Evolutionary conservation across 2,797 vertebrate species (phyloP).

Genomic region (Gallinago solitaria): DNA sequence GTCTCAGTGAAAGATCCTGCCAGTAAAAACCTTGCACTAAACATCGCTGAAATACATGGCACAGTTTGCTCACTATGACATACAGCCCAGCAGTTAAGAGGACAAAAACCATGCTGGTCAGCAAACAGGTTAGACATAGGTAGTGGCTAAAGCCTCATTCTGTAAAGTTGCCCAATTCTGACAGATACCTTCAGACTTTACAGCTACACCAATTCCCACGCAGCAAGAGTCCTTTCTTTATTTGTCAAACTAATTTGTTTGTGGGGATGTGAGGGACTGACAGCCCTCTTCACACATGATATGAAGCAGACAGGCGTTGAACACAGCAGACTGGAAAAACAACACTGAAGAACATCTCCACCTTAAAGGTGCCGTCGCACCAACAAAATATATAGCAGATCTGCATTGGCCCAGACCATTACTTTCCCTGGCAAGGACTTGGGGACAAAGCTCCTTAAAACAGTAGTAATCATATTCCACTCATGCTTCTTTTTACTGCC

Average conservation of each 20-base stretch:
- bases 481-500: constrained; percentile 75
- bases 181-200: background rate
- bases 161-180: background rate
- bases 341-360: constrained; percentile 42
- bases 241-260: constrained; percentile 19
- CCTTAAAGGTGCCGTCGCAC: constrained; percentile 56
- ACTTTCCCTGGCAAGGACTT: constrained; percentile 72
- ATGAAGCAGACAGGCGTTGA: background rate
- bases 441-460: constrained; percentile 74
- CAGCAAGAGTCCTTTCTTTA: background rate
- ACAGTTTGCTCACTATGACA: background rate
- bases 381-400: constrained; percentile 68
- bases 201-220: background rate
- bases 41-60: fast-evolving
- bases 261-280: background rate
- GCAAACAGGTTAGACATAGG: background rate
- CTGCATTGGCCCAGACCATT: constrained; percentile 64
- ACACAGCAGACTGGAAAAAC: constrained; percentile 34
- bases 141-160: background rate
- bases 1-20: background rate
- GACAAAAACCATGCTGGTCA: background rate
- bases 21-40: background rate
- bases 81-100: background rate
- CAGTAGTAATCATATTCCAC: constrained; percentile 74
- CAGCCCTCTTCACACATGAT: background rate